Conservation (phyloP, 1,140 invertebrate species). For the Amyelois transitella region DNA sequence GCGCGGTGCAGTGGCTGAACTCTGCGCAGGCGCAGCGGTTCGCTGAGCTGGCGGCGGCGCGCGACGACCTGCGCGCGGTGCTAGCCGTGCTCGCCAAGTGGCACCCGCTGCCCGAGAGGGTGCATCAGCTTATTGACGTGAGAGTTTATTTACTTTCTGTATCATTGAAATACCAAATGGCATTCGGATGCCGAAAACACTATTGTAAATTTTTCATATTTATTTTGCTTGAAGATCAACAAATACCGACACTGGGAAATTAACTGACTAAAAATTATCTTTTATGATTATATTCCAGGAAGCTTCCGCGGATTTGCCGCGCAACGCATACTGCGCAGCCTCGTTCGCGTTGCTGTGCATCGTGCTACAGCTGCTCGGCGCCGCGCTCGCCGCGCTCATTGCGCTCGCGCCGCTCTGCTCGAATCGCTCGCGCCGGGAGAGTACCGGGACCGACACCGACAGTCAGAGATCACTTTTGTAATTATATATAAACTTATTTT, state of each 20-base stretch:
- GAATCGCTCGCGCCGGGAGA: not conserved
- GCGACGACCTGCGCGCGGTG: constrained; percentile 37
- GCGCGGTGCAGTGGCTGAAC: constrained; percentile 25
- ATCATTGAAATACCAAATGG: not conserved
- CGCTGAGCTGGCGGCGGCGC: constrained; percentile 22
- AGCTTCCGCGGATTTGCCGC: constrained; percentile 31
- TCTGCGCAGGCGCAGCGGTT: constrained; percentile 21
- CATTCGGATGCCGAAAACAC: no score
- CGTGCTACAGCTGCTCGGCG: constrained; percentile 30
- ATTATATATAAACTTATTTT: no score
- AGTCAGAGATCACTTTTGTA: not conserved
- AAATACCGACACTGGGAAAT: no score
- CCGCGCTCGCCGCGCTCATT: constrained; percentile 22
- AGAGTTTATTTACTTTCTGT: not conserved
- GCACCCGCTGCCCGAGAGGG: constrained; percentile 37
- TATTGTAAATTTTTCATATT: no score
- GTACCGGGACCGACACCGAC: not conserved
- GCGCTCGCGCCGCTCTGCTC: constrained; percentile 9
- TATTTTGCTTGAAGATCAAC: not conserved
- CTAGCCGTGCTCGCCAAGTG: constrained; percentile 36
- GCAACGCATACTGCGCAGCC: constrained; percentile 28
- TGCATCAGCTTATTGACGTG: constrained; percentile 36
- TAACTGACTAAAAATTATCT: no score
- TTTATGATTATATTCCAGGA: constrained; percentile 37
- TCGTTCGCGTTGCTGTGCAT: constrained; percentile 17